Base-by-base conservation (phyloP, 2,113 vertebrate species). In the Calidris pugnax region DNA sequence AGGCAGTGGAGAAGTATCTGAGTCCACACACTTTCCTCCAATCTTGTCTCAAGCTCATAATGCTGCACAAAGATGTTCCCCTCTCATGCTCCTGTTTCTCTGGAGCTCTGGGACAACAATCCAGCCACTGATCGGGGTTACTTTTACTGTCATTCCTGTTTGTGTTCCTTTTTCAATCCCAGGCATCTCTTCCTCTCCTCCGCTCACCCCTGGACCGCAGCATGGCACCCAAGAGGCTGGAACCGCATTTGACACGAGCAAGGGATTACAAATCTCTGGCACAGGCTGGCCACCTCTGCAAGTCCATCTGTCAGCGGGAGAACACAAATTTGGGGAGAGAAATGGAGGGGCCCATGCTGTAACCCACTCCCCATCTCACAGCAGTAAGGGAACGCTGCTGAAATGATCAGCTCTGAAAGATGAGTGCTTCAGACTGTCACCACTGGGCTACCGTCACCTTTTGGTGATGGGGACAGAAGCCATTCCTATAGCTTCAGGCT, bases 1-100 rank as follows among this genome's bases (percentile, higher is more conserved):
- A 45, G 10, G 27, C 0, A 0, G 5, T 47, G 47, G 41, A 74
- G 55, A 30, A 35, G 27, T 7, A 6, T n/a, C 82, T 90, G 60
- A 71, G 51, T n/a, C 37, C 53, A 75, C 28, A 26, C 12, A 4
- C 19, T 56, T 87, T 50, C 30, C 51, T 33, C 45, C 76, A 79
- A 12, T 23, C 21, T 75, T 35, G 10, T 48, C 57, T 63, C 71
- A 72, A 35, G 56, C 10, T 88, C 47, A 3, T 10, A 23, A 26
- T 18, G 9, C 33, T 22, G 5, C 82, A 35, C 74, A 63, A 63
- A 85, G 37, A 41, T 66, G 12, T 32, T 71, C 56, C 19, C 33
- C 0, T 6, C 50, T 94, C 11, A 1, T 18, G 3, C 3, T 62
- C 21, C 27, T 30, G 51, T 66, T 21, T 27, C 41, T 88, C 41